Evolutionary conservation across 2,797 vertebrate genomes (phyloP).

Genomic region (Phrynocephalus vlangalii): DNA sequence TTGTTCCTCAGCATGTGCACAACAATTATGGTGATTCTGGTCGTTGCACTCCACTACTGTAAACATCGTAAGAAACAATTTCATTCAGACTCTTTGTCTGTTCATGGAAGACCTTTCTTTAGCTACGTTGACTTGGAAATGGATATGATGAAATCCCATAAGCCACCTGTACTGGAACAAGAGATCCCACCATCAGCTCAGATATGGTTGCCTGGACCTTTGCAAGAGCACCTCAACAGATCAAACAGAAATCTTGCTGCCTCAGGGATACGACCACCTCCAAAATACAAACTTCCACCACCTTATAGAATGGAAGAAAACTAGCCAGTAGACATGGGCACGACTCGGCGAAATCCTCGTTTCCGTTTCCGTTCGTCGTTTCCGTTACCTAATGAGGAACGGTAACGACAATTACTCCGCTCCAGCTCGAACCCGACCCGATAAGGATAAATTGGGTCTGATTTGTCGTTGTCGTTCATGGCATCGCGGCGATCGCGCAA

Average conservation of each 20-base stretch:
- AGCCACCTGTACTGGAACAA: constrained; percentile 42
- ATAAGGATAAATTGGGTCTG: no score
- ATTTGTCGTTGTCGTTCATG: no score
- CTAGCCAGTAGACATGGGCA: neutral
- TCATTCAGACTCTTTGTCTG: neutral
- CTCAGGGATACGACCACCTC: constrained; percentile 22
- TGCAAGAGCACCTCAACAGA: neutral
- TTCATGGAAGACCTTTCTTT: constrained; percentile 32
- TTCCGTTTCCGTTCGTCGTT: no score
- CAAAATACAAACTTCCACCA: constrained; percentile 62
- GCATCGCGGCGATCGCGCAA: no score
- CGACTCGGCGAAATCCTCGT: no score
- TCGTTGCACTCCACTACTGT: constrained; percentile 32
- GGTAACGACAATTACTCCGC: no score
- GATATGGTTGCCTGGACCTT: constrained; percentile 24
- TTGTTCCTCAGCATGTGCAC: constrained; percentile 61
- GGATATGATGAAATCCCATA: constrained; percentile 52
- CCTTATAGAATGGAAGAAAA: neutral
- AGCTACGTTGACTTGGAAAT: constrained; percentile 39
- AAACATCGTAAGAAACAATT: constrained; percentile 33
- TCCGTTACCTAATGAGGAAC: no score
- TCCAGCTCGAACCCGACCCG: no score
- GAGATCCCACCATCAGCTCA: constrained; percentile 49
- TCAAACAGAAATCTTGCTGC: neutral
- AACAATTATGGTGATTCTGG: constrained; percentile 42